These are phyloP conservation scores for Schizotus pectinicornis DNA, from an alignment of 2,888 invertebrate species.

Conservation along the genomic window DNA sequence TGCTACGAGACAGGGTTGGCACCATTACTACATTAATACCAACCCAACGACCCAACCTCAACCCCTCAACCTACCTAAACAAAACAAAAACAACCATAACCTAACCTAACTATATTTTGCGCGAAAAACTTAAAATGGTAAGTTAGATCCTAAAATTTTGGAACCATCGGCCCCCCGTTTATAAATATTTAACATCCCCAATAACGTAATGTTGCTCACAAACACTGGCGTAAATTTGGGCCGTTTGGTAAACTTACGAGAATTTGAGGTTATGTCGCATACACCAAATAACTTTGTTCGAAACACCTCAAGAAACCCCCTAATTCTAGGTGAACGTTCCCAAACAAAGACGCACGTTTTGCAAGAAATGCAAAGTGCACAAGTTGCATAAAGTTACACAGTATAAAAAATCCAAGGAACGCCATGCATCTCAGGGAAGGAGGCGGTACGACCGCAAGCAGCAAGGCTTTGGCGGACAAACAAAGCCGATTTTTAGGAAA, in stretches of 20 bases:
- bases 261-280: conserved; percentile 20
- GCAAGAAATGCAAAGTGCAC: conserved; percentile 99
- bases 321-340: conserved; percentile 94
- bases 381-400: conserved; percentile 99
- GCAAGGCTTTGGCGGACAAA: conserved; percentile 99
- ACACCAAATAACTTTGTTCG: no score
- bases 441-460: conserved; percentile 99
- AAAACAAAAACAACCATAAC: no score
- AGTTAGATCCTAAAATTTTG: conserved; percentile 29
- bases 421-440: conserved; percentile 94
- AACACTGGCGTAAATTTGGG: neutral
- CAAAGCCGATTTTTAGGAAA: conserved; percentile 99
- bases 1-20: no score
- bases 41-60: no score
- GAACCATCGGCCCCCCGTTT: conserved; percentile 14
- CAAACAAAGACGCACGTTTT: conserved; percentile 97
- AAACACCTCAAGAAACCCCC: no score
- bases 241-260: neutral
- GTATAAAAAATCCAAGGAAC: conserved; percentile 99
- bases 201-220: no score
- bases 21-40: no score
- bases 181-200: neutral
- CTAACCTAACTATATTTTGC: no score
- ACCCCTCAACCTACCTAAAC: no score
- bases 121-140: no score